A percentile compares a stretch with the other conserved stretches of the same genome.
These are phyloP conservation scores for Mya arenaria DNA, from an alignment of 1,140 invertebrate species.

Conservation along the genomic window DNA sequence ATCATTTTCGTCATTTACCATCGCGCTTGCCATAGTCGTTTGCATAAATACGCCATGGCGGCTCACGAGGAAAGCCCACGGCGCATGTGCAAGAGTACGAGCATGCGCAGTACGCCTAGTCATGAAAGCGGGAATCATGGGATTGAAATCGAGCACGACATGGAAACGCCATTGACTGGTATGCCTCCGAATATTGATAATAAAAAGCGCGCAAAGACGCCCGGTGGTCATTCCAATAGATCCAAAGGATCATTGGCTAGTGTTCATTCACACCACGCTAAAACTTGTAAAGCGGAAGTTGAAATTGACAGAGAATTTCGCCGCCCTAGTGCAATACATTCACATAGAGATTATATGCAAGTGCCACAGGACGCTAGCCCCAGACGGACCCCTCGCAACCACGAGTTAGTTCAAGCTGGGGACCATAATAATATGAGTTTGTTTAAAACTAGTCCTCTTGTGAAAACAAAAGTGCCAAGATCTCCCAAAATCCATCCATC, in stretches of 20 bases:
- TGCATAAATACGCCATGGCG: slow-evolving; percentile 74
- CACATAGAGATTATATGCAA: slow-evolving; percentile 63
- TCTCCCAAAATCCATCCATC: slow-evolving; percentile 74
- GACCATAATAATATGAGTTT: slow-evolving; percentile 62
- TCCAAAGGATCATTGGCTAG: slow-evolving; percentile 63
- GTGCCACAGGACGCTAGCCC: slow-evolving; percentile 62
- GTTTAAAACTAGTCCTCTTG: slow-evolving; percentile 70
- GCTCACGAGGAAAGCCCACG: slow-evolving; percentile 69
- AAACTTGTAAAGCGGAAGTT: slow-evolving; percentile 62
- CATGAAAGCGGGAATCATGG: slow-evolving; percentile 67
- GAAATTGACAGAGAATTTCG: slow-evolving; percentile 62
- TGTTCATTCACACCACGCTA: slow-evolving; percentile 57
- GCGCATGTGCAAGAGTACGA: slow-evolving; percentile 68
- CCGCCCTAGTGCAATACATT: slow-evolving; percentile 64
- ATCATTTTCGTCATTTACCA: slow-evolving; percentile 71
- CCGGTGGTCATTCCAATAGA: slow-evolving; percentile 21
- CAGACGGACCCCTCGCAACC: slow-evolving; percentile 35
- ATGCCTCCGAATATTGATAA: slow-evolving; percentile 15
- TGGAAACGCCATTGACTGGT: slow-evolving; percentile 73
- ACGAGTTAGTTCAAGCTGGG: slow-evolving; percentile 53
- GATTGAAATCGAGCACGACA: slow-evolving; percentile 73
- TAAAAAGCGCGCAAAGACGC: slow-evolving; percentile 46
- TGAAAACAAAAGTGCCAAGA: slow-evolving; percentile 61
- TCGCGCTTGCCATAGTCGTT: slow-evolving; percentile 59
- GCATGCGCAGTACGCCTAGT: slow-evolving; percentile 67